phyloP scores from a whole-genome alignment of 2,797 vertebrate genomes.

The Onychomys torridus region DNA sequence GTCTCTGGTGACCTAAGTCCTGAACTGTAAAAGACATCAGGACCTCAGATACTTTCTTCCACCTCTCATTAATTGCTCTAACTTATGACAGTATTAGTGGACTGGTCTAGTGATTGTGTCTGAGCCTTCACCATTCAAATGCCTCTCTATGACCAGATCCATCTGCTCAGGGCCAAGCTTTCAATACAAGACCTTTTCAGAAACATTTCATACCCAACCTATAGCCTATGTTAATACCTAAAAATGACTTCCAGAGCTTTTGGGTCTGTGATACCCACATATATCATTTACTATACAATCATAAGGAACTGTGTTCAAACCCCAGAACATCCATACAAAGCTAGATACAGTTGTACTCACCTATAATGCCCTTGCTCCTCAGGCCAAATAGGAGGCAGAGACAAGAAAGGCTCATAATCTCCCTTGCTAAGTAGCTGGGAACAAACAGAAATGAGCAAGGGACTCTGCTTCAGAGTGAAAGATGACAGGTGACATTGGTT shows the following conservation, averaged over 20 bases:
- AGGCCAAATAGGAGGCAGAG: background rate
- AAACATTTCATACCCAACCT: background rate
- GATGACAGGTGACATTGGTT: too few species aligned
- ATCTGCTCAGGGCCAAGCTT: background rate
- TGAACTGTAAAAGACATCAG: background rate
- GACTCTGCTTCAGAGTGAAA: background rate
- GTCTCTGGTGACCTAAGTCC: background rate
- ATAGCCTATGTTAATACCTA: background rate
- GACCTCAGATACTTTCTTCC: background rate
- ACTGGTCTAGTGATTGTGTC: background rate
- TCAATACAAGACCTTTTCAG: background rate
- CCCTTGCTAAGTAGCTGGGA: too few species aligned
- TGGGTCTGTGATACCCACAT: background rate
- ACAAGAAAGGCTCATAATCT: background rate
- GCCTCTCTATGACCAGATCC: background rate
- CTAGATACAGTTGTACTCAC: background rate
- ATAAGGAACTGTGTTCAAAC: background rate
- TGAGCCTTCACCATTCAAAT: background rate
- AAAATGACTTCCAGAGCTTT: background rate
- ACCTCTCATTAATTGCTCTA: background rate
- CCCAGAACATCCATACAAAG: background rate
- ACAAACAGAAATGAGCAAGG: background rate
- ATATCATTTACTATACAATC: background rate
- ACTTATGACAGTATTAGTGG: background rate
- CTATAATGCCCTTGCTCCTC: background rate